These are phyloP conservation scores for Drosophila ustulata DNA, from an alignment of 2,888 invertebrate genomes.

Conservation along the genomic window DNA sequence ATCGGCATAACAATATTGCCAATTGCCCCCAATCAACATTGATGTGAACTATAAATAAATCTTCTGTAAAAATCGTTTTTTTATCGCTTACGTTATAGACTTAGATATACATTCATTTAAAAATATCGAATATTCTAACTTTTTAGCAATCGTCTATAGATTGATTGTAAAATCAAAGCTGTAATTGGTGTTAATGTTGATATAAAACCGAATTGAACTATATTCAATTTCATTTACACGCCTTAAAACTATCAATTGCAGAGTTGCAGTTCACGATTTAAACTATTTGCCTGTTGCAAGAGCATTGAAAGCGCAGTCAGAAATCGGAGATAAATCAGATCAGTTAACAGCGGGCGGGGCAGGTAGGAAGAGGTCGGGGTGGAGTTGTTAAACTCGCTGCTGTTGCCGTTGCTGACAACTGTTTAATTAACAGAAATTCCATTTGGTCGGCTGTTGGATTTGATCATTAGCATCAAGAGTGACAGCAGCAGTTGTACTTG, in stretches of 20 bases:
- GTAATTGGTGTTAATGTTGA: no score
- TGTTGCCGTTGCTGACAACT: slow-evolving; percentile 38
- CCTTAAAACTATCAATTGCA: slow-evolving; percentile 10
- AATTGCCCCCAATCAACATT: no score
- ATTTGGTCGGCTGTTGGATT: slow-evolving; percentile 36
- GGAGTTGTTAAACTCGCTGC: slow-evolving; percentile 6
- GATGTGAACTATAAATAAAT: no score
- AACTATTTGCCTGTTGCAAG: no score
- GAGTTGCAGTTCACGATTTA: slow-evolving; percentile 25
- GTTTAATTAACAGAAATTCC: slow-evolving; percentile 62
- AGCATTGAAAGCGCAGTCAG: slow-evolving; percentile 18
- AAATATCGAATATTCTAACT: no score
- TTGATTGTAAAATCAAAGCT: neutral
- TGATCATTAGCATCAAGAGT: slow-evolving; percentile 53
- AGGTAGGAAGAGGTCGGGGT: neutral
- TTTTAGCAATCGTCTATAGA: neutral
- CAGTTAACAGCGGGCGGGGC: neutral
- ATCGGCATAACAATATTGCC: no score
- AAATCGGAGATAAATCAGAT: slow-evolving; percentile 18
- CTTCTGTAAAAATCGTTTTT: no score
- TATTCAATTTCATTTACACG: neutral
- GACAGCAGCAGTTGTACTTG: slow-evolving; percentile 29
- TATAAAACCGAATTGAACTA: neutral
- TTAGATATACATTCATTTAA: no score
- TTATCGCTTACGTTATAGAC: no score